phyloP scores from a whole-genome alignment of 2,888 invertebrate species.

The Rotaria macrura region DNA sequence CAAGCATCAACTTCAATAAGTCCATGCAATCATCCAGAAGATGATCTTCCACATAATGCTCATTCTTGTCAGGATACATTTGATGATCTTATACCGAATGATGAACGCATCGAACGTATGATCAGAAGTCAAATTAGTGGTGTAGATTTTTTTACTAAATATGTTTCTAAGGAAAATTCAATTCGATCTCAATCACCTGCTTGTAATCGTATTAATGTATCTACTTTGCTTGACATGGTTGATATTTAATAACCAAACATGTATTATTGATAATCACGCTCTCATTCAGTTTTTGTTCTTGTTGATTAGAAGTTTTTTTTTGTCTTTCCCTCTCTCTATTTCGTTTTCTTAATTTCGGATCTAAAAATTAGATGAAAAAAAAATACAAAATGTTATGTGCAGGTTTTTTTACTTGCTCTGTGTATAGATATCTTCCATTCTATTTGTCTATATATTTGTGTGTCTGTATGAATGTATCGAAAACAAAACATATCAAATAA shows the following conservation, averaged over 20 bases:
- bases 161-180: background rate
- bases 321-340: background rate
- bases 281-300: background rate
- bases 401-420: background rate
- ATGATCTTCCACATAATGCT: background rate
- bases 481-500: background rate
- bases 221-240: background rate
- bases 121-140: background rate
- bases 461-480: background rate
- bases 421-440: background rate
- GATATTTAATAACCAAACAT: background rate
- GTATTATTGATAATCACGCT: background rate
- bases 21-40: background rate
- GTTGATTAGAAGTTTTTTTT: background rate
- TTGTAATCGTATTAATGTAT: background rate
- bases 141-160: background rate
- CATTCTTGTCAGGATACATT: background rate
- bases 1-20: background rate
- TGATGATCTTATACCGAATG: background rate
- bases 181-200: background rate
- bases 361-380: background rate
- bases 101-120: constrained; percentile 4
- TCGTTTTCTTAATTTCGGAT: background rate
- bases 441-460: background rate
- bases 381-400: background rate